Evolutionary conservation across 1,140 invertebrate genomes (phyloP).

Genomic region (Brachionus paranguensis): DNA sequence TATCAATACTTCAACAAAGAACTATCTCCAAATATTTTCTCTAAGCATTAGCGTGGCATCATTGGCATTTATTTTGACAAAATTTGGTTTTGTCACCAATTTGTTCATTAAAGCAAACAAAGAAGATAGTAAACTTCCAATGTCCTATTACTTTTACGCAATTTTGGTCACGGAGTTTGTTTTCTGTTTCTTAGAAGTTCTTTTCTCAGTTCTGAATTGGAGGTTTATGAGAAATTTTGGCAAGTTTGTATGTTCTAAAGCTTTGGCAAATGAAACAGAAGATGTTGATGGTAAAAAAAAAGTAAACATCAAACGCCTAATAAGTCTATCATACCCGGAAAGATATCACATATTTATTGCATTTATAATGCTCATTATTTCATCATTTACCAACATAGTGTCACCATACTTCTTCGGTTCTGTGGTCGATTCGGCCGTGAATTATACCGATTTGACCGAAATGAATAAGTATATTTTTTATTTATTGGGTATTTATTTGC

Average conservation of each 20-base stretch:
- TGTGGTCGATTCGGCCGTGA: constrained; percentile 51
- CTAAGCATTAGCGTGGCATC: neutral
- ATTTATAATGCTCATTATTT: constrained; percentile 44
- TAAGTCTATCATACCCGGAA: constrained; percentile 8
- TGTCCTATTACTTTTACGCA: neutral
- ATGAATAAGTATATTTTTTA: constrained; percentile 49
- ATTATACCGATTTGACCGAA: constrained; percentile 49
- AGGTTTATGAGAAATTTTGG: constrained; percentile 6
- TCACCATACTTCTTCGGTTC: constrained; percentile 53
- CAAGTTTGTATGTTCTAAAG: neutral
- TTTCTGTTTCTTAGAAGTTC: neutral
- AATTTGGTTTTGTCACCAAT: neutral
- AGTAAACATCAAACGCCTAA: constrained; percentile 1
- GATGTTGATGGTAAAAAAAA: neutral
- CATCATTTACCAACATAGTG: constrained; percentile 47
- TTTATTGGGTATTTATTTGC: constrained; percentile 47
- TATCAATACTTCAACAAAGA: neutral
- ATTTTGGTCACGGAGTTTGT: neutral
- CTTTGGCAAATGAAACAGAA: neutral
- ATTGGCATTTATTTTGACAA: neutral
- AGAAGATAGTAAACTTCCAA: neutral
- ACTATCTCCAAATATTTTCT: neutral
- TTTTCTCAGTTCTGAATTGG: neutral
- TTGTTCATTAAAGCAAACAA: neutral
- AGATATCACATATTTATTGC: neutral